A percentile compares a stretch with the other conserved stretches of the same genome.
These are phyloP conservation scores for Popillia japonica DNA, from an alignment of 1,140 invertebrate species.

Conservation along the genomic window DNA sequence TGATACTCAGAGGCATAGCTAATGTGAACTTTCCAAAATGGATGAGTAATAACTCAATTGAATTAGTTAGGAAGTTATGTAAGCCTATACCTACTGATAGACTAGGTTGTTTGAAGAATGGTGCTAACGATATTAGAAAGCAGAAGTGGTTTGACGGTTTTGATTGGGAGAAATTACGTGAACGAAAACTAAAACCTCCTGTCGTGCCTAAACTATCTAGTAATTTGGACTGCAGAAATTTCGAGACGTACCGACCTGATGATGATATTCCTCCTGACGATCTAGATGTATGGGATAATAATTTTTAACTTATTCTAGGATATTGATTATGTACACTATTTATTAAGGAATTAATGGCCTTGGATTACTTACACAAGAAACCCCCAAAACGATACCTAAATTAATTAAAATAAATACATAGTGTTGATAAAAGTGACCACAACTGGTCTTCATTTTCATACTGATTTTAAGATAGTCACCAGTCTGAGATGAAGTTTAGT, in stretches of 20 bases:
- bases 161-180: slow-evolving; percentile 51
- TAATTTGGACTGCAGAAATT: slow-evolving; percentile 51
- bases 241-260: slow-evolving; percentile 53
- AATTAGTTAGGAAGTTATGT: slow-evolving; percentile 89
- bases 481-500: too few relatives aligned
- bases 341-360: too few relatives aligned
- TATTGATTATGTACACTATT: too few relatives aligned
- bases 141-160: slow-evolving; percentile 76
- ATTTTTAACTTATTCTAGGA: slow-evolving; percentile 38
- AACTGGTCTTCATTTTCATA: too few relatives aligned
- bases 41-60: slow-evolving; percentile 79
- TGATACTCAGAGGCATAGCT: slow-evolving; percentile 92
- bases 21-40: slow-evolving; percentile 83
- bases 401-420: too few relatives aligned
- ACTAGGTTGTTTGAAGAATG: slow-evolving; percentile 90
- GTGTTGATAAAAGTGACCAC: too few relatives aligned
- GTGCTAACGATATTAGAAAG: slow-evolving; percentile 90
- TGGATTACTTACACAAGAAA: too few relatives aligned
- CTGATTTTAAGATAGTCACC: too few relatives aligned
- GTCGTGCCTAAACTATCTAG: slow-evolving; percentile 48
- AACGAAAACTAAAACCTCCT: slow-evolving; percentile 46
- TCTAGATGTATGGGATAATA: slow-evolving; percentile 50
- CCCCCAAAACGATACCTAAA: too few relatives aligned
- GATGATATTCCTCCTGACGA: slow-evolving; percentile 52
- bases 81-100: slow-evolving; percentile 89